phyloP scores from a whole-genome alignment of 2,113 vertebrate species.

The Passerina amoena region DNA sequence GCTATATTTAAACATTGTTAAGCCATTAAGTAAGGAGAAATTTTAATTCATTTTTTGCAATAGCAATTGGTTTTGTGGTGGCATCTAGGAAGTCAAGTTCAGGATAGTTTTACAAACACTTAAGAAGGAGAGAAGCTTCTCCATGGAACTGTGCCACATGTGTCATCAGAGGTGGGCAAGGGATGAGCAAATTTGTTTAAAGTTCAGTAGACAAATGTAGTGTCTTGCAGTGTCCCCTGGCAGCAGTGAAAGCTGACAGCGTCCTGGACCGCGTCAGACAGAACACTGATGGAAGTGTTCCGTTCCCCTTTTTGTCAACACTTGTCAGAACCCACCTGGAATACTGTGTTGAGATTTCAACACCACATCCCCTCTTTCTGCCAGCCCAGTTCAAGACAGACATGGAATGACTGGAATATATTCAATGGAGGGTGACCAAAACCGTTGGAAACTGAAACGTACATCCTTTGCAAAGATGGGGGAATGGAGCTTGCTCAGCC shows the following conservation, averaged over 20 bases:
- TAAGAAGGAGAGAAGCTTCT: not conserved
- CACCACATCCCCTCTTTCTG: not conserved
- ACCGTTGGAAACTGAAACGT: accelerated
- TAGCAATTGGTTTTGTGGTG: not conserved
- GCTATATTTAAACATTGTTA: not conserved
- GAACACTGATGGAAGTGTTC: not conserved
- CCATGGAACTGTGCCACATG: not conserved
- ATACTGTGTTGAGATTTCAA: not conserved
- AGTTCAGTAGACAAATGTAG: not conserved
- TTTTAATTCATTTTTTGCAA: not conserved
- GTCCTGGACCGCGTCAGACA: not conserved
- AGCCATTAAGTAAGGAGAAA: not conserved
- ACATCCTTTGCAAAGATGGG: not conserved
- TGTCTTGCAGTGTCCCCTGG: not conserved
- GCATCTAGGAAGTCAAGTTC: not conserved
- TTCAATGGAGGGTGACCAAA: not conserved
- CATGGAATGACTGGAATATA: not conserved
- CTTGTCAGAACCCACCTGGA: not conserved
- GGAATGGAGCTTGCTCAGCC: not conserved
- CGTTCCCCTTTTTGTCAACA: not conserved
- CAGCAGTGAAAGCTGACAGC: not conserved
- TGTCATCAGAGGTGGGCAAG: not conserved
- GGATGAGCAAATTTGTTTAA: not conserved
- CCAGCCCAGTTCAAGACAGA: not conserved
- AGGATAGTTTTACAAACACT: not conserved